Evolutionary conservation across 2,797 vertebrate species (phyloP).

Genomic region (Poeciliopsis presidionis): DNA sequence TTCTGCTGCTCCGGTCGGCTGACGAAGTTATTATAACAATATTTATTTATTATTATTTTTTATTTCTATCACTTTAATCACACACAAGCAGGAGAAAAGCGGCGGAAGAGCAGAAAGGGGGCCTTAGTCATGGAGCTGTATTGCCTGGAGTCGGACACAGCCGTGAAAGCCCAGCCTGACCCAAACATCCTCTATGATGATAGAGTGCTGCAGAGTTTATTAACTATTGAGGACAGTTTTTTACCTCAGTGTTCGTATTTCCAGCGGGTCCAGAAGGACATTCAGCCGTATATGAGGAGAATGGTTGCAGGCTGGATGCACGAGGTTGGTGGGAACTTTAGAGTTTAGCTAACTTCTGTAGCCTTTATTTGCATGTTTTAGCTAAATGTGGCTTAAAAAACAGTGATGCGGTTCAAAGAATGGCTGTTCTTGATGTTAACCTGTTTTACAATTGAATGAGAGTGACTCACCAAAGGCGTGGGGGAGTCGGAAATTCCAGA

Average conservation of each 20-base stretch:
- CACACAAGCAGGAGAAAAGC: slow-evolving; percentile 7
- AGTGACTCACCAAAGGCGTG: slow-evolving; percentile 78
- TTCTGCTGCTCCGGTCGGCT: slow-evolving; percentile 63
- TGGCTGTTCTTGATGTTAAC: slow-evolving; percentile 43
- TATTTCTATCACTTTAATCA: slow-evolving; percentile 30
- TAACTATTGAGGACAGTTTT: slow-evolving; percentile 91
- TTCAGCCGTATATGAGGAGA: slow-evolving; percentile 93
- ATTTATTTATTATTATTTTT: slow-evolving; percentile 57
- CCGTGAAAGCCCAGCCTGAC: slow-evolving; percentile 88
- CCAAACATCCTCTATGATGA: slow-evolving; percentile 88
- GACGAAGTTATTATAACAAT: slow-evolving; percentile 51
- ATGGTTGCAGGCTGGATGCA: slow-evolving; percentile 97
- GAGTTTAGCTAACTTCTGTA: slow-evolving; percentile 48
- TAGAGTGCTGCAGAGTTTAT: slow-evolving; percentile 90
- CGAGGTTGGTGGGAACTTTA: slow-evolving; percentile 86
- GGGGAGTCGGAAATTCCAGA: slow-evolving; percentile 77
- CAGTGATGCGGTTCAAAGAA: slow-evolving; percentile 6
- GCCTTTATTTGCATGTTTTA: slow-evolving; percentile 20
- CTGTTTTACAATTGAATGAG: slow-evolving; percentile 66
- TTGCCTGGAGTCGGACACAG: slow-evolving; percentile 85
- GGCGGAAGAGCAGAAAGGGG: slow-evolving; percentile 39
- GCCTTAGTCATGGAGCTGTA: slow-evolving; percentile 79
- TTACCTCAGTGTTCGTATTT: slow-evolving; percentile 92
- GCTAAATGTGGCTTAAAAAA: background rate
- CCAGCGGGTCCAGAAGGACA: slow-evolving; percentile 92